Evolutionary conservation across 2,888 invertebrate species (phyloP), one percentile per base, ranked within the genome.

Genomic region (Rhagophthalmus giganteus): DNA sequence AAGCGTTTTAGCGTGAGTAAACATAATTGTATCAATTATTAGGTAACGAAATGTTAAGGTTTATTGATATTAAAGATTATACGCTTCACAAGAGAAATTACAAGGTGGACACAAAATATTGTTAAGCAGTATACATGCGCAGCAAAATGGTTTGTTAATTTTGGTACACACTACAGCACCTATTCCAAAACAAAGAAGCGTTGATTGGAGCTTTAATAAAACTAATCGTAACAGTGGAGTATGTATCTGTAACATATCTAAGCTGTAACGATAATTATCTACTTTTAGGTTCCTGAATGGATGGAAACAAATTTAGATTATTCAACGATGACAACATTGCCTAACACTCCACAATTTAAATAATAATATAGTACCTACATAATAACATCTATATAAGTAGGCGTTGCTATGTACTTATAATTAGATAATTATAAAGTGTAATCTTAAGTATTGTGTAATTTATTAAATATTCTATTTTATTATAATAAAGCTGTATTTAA

Each of bases 91-190:
- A 15, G 75, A 76, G 38, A 81, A 81, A 65, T 68, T 79, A 15
- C 70, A 75, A 2, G 75, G 75, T 28, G 80, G 80, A 2, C 80
- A 81, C 58, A 77, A 78, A 41, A 76, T 85, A 2, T 76, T 76
- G 35, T 70, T 85, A 11, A 76, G 76, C 8, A 76, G 79, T 42
- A 72, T 85, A 14, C 78, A 76, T 63, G 79, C 82, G 1, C 73
- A 81, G 53, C 78, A 78, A 2, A 80, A 82, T 59, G 80, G 81
- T 55, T 71, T 84, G 4, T 76, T 83, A 39, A 73, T 85, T 2
- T 73, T 82, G 56, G 79, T 85, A 2, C 80, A 84, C 59, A 85
- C 85, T 0, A 84, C 84, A 1, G 80, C 80, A 0, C 82, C 81
- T 1, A 66, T 82, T 7, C 63, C 68, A n/a, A n/a, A n/a, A n/a